These are phyloP conservation scores for Torymus tubicola DNA, from an alignment of 2,888 invertebrate genomes.

Conservation along the genomic window DNA sequence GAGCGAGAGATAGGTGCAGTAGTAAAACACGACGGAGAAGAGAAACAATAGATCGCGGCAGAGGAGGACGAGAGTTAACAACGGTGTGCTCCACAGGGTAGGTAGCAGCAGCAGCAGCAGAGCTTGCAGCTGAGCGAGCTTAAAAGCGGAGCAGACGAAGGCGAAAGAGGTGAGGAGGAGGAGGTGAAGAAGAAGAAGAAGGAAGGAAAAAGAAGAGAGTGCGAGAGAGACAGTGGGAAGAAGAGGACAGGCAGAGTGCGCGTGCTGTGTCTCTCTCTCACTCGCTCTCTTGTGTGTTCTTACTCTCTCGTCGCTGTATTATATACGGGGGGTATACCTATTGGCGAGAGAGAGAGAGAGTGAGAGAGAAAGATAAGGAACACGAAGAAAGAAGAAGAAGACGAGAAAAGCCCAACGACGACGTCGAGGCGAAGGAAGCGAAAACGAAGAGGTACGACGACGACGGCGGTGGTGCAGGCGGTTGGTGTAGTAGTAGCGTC, in stretches of 20 bases:
- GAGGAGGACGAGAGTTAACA: too few relatives aligned
- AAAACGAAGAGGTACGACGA: constrained; percentile 46
- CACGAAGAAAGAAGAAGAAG: constrained; percentile 38
- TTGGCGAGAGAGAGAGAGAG: constrained; percentile 51
- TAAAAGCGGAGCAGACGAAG: constrained; percentile 55
- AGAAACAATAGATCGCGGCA: too few relatives aligned
- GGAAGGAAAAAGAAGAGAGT: constrained; percentile 55
- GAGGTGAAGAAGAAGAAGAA: constrained; percentile 34
- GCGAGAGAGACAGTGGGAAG: not conserved
- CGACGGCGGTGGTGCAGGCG: constrained; percentile 60
- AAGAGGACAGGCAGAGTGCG: too few relatives aligned
- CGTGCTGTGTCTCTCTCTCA: too few relatives aligned
- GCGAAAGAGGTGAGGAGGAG: not conserved
- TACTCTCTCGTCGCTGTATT: too few relatives aligned
- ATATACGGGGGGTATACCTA: constrained; percentile 43
- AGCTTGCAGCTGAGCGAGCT: constrained; percentile 60
- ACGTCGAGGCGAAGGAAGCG: constrained; percentile 53
- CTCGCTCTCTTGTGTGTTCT: too few relatives aligned
- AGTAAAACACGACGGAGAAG: too few relatives aligned
- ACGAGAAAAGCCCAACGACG: constrained; percentile 51
- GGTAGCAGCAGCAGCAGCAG: constrained; percentile 51
- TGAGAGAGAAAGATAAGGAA: not conserved
- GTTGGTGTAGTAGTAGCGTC: constrained; percentile 48
- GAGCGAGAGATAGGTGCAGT: not conserved
- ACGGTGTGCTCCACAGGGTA: constrained; percentile 39